A percentile compares a stretch with the other conserved stretches of the same genome.
These are phyloP conservation scores for Fulica atra DNA, from an alignment of 2,113 vertebrate genomes.

Conservation along the genomic window DNA sequence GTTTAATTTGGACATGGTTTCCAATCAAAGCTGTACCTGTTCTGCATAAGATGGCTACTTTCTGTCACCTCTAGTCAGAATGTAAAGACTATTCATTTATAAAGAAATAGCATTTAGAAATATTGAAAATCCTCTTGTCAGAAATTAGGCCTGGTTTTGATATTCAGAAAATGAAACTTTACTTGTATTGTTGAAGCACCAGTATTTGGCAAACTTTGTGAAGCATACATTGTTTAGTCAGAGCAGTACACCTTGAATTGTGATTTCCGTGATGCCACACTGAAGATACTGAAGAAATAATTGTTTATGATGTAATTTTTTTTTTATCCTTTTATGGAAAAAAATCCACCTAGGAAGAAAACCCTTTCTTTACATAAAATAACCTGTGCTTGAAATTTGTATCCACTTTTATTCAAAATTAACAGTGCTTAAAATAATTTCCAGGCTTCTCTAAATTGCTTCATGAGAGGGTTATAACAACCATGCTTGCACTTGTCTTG, in stretches of 20 bases:
- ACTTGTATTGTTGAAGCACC: background rate
- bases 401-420: background rate
- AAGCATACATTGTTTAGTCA: background rate
- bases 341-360: background rate
- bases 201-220: background rate
- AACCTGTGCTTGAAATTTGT: background rate
- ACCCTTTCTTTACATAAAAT: background rate
- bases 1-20: background rate
- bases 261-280: background rate
- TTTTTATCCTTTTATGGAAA: background rate
- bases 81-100: background rate
- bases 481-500: background rate
- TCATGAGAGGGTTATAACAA: background rate
- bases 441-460: background rate
- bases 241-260: background rate
- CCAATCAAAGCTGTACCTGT: background rate
- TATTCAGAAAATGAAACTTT: background rate
- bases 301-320: too few relatives aligned
- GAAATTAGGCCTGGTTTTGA: background rate
- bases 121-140: background rate
- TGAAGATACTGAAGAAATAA: background rate
- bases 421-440: background rate
- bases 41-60: background rate
- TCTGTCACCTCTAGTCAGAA: background rate
- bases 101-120: background rate